Evolutionary conservation across 2,797 vertebrate species (phyloP).

Genomic region (Margarornis squamiger): DNA sequence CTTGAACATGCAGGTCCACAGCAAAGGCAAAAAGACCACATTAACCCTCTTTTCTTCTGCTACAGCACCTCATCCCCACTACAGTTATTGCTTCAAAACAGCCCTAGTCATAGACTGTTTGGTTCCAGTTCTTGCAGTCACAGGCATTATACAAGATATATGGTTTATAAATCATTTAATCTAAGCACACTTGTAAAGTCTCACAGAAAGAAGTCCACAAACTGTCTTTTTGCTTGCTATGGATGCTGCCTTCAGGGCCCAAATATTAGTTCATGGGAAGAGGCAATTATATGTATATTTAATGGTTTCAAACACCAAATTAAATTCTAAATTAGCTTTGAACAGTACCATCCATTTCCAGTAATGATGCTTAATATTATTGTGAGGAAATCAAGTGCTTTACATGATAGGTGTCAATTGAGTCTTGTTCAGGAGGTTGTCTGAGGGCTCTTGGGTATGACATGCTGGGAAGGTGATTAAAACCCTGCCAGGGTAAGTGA

Average conservation of each 20-base stretch:
- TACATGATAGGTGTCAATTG: not conserved
- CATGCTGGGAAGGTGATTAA: conserved; percentile 15
- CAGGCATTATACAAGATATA: not conserved
- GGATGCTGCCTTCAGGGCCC: not conserved
- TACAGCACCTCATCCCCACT: not conserved
- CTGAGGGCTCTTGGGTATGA: not conserved
- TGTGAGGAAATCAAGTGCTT: not conserved
- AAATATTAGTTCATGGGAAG: not conserved
- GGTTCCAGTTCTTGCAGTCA: not conserved
- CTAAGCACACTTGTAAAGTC: not conserved
- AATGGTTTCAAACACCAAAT: not conserved
- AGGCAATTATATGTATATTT: conserved; percentile 11
- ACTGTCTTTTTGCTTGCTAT: not conserved
- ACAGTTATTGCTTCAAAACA: not conserved
- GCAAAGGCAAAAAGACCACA: not conserved
- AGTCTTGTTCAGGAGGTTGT: not conserved
- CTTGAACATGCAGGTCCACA: not conserved
- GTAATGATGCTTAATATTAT: conserved; percentile 11
- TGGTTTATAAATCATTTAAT: conserved; percentile 33
- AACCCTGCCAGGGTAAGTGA: not conserved
- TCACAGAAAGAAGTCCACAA: not conserved
- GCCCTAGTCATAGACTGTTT: not conserved
- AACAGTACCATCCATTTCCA: conserved; percentile 30
- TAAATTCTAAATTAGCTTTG: conserved; percentile 22
- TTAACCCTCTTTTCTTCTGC: not conserved